Conservation (phyloP, 2,888 invertebrate genomes). For the Chloroclystis v-ata region DNA sequence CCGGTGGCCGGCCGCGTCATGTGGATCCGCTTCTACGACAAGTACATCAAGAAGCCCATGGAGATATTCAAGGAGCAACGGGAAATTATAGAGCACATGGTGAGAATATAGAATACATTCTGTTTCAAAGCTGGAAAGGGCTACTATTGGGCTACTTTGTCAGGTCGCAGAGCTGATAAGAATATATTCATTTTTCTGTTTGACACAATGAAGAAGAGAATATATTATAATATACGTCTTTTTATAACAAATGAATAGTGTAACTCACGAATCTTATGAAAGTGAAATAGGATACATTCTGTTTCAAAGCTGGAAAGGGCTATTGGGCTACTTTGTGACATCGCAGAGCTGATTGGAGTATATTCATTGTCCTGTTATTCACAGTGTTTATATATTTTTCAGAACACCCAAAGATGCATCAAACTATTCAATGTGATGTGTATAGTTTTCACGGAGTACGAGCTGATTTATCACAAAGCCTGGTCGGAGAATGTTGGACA, state of each 20-base stretch:
- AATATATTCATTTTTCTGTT: too few relatives aligned
- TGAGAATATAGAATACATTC: not conserved
- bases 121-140: not conserved
- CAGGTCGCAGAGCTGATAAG: too few relatives aligned
- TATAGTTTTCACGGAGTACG: conserved; percentile 88
- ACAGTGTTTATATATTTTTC: conserved; percentile 49
- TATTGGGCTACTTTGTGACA: too few relatives aligned
- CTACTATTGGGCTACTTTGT: too few relatives aligned
- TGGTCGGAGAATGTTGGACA: conserved; percentile 88
- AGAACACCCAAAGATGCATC: conserved; percentile 84
- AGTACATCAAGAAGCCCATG: conserved; percentile 87
- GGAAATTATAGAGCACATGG: conserved; percentile 70
- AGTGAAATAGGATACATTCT: not conserved
- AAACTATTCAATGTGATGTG: conserved; percentile 88
- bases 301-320: too few relatives aligned
- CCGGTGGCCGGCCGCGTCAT: conserved; percentile 88
- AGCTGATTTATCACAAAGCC: conserved; percentile 88
- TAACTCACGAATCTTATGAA: too few relatives aligned
- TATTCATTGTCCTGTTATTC: too few relatives aligned
- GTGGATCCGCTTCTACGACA: conserved; percentile 89
- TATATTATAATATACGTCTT: too few relatives aligned
- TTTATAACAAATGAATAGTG: too few relatives aligned
- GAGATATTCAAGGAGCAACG: conserved; percentile 64
- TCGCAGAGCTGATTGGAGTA: too few relatives aligned
- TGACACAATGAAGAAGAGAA: too few relatives aligned